Percentiles rank a stretch among this genome's conserved stretches.
Evolutionary conservation across 2,797 vertebrate species (phyloP).

Genomic region (Myotis myotis): DNA sequence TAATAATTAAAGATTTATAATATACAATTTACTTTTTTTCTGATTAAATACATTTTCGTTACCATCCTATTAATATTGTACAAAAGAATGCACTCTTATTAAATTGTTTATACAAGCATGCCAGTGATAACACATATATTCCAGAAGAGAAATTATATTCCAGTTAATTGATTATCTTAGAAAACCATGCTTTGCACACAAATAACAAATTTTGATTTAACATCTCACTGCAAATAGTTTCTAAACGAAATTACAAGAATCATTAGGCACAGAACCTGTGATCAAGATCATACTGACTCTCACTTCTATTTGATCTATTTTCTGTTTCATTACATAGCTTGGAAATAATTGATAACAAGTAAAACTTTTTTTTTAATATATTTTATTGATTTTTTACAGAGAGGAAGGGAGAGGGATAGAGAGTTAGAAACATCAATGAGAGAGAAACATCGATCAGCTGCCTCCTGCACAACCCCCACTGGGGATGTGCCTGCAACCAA

Average conservation of each 20-base stretch:
- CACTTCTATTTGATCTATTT: not conserved
- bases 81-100: slow-evolving; percentile 72
- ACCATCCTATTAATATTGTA: slow-evolving; percentile 69
- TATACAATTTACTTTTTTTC: slow-evolving; percentile 72
- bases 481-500: too few species aligned
- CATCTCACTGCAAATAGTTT: slow-evolving; percentile 55
- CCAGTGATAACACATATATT: slow-evolving; percentile 57
- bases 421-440: too few species aligned
- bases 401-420: too few species aligned
- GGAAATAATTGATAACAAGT: not conserved
- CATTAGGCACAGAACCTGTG: slow-evolving; percentile 46
- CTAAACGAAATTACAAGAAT: slow-evolving; percentile 70
- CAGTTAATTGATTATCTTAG: slow-evolving; percentile 45
- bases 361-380: not conserved
- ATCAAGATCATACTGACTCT: slow-evolving; percentile 44
- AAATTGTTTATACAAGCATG: slow-evolving; percentile 71
- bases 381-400: too few species aligned
- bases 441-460: too few species aligned
- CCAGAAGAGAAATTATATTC: slow-evolving; percentile 45
- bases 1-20: slow-evolving; percentile 68
- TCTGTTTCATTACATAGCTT: not conserved
- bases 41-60: slow-evolving; percentile 76
- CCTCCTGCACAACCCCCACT: too few species aligned
- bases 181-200: slow-evolving; percentile 5
- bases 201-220: slow-evolving; percentile 58